Evolutionary conservation across 1,140 invertebrate genomes (phyloP), one percentile per base, ranked within the genome.

Genomic region (Leptopilina boulardi): DNA sequence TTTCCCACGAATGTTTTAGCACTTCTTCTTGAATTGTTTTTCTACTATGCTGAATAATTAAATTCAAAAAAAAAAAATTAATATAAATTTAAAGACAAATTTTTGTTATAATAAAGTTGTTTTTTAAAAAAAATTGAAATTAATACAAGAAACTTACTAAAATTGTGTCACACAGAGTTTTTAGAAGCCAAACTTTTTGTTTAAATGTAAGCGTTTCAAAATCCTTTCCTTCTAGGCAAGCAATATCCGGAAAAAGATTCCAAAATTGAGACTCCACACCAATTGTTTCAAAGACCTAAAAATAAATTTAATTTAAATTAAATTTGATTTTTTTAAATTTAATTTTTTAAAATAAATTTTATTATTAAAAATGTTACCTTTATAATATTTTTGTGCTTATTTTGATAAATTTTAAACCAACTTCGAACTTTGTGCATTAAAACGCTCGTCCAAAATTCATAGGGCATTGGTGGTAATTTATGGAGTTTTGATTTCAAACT

Each of bases 161-260:
- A 51, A 92, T 87, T 77, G 92, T 89, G 86, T 94, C 93, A 89
- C 93, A 94, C 66, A 94, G 81, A 26, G 91, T 90, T 86, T 94
- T 94, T 10, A 94, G 75, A 41, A 94, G 83, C 93, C 93, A 94
- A 8, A 94, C 91, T 83, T 91, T 91, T 80, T 92, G 89, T 77
- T 91, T 92, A 18, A 92, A 91, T n/a, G 82, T 91, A 51, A 94
- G 84, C n/a, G 93, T 89, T 81, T 93, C 92, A 82, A 93, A 94
- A 47, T 91, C 88, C 56, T 89, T 92, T 71, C 88, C 89, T 41
- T 91, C 88, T 54, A 93, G 82, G 19, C 91, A 89, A 77, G 92
- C 91, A 71, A 83, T 87, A 5, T 91, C 86, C 0, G 92, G 89
- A 79, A 92, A 89, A 38, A 93, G 80, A 3, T 84, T 87, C 92